Conservation (phyloP, 2,888 invertebrate species). For the Philereme transversata region DNA sequence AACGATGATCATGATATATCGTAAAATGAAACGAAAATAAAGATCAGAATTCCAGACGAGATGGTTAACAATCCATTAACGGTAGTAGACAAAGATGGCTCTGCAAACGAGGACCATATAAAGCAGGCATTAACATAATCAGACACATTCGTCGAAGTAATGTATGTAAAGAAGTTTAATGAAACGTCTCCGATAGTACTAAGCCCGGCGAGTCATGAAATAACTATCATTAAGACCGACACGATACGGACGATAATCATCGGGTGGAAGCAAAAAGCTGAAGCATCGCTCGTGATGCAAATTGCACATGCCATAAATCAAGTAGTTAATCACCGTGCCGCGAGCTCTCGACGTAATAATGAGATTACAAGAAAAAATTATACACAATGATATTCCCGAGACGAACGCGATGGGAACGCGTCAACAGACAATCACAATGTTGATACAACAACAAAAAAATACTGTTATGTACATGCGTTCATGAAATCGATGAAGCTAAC, state of each 20-base stretch:
- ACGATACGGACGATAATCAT: slow-evolving; percentile 83
- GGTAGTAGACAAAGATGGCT: slow-evolving; percentile 63
- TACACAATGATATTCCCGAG: slow-evolving; percentile 56
- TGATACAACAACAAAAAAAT: slow-evolving; percentile 36
- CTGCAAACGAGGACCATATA: slow-evolving; percentile 63
- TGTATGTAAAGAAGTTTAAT: slow-evolving; percentile 80
- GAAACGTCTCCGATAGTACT: slow-evolving; percentile 73
- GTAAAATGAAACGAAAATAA: slow-evolving; percentile 38
- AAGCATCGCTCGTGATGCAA: slow-evolving; percentile 77
- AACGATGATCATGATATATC: slow-evolving; percentile 21
- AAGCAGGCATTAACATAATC: slow-evolving; percentile 76
- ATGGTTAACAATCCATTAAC: slow-evolving; percentile 70
- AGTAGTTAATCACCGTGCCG: slow-evolving; percentile 78
- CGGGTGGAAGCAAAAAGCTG: slow-evolving; percentile 77
- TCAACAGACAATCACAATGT: slow-evolving; percentile 47
- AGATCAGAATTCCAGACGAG: slow-evolving; percentile 49
- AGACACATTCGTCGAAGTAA: slow-evolving; percentile 78
- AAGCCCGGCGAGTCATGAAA: slow-evolving; percentile 78
- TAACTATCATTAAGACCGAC: slow-evolving; percentile 82
- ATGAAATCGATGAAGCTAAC: slow-evolving; percentile 47
- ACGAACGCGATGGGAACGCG: slow-evolving; percentile 56
- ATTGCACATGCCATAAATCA: slow-evolving; percentile 82
- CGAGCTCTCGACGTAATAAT: slow-evolving; percentile 71
- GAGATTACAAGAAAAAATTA: slow-evolving; percentile 80
- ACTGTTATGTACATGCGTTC: slow-evolving; percentile 35